phyloP scores from a whole-genome alignment of 2,888 invertebrate genomes.

The Trachelus troglodyta region DNA sequence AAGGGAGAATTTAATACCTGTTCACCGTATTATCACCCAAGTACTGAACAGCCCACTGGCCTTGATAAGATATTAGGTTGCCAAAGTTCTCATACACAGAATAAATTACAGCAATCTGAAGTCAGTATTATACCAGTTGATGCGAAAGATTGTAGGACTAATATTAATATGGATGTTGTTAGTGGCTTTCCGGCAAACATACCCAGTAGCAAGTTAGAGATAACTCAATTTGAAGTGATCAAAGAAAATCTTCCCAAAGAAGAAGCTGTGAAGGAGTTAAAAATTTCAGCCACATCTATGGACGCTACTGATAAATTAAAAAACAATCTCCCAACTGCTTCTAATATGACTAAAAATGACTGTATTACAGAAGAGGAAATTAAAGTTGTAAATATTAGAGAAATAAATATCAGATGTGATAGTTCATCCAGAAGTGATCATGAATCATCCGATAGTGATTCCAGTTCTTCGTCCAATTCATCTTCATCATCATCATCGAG shows the following conservation, averaged over 20 bases:
- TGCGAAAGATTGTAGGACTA: neutral
- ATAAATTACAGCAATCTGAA: conserved; percentile 13
- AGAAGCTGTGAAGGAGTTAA: conserved; percentile 51
- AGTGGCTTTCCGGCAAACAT: conserved; percentile 30
- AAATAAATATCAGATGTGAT: neutral
- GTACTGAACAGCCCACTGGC: conserved; percentile 25
- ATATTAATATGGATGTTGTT: neutral
- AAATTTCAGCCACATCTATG: conserved; percentile 41
- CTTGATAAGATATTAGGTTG: conserved; percentile 6
- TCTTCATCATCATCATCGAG: conserved; percentile 41
- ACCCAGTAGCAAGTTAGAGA: conserved; percentile 40
- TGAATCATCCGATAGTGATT: conserved; percentile 23
- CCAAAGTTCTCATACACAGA: conserved; percentile 2
- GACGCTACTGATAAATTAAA: neutral
- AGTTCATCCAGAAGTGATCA: conserved; percentile 36
- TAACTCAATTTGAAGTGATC: conserved; percentile 59
- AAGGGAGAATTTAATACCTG: conserved; percentile 39
- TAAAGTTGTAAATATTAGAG: conserved; percentile 4
- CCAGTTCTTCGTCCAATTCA: conserved; percentile 39
- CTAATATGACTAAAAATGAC: neutral
- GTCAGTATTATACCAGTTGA: conserved; percentile 18
- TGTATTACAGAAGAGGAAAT: neutral
- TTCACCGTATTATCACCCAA: conserved; percentile 54
- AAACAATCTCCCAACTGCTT: neutral
- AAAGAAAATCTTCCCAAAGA: conserved; percentile 56